Percentiles rank a stretch among this genome's conserved stretches.
phyloP scores from a whole-genome alignment of 1,140 invertebrate species.

The Solenopsis fugax region DNA sequence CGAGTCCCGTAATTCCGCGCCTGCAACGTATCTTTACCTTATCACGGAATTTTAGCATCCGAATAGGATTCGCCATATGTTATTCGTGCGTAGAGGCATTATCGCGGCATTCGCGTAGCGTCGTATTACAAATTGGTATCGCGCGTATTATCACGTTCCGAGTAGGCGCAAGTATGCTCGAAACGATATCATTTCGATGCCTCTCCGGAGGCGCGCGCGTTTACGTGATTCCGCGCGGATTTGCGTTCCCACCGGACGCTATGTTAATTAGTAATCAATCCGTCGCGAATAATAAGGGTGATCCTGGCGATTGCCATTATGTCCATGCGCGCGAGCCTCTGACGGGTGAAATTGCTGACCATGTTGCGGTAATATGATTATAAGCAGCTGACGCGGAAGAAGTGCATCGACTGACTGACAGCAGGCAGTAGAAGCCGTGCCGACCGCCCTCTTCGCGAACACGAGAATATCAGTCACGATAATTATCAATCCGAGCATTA shows the following conservation, averaged over 20 bases:
- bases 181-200: conserved; percentile 34
- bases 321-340: conserved; percentile 26
- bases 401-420: conserved; percentile 28
- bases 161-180: conserved; percentile 19
- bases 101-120: background rate
- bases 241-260: conserved; percentile 34
- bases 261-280: conserved; percentile 75
- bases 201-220: background rate
- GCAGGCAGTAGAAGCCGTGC: background rate
- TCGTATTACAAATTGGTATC: conserved; percentile 7
- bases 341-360: conserved; percentile 65
- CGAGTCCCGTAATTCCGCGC: background rate
- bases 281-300: conserved; percentile 69
- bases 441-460: conserved; percentile 46
- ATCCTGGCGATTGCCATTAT: conserved; percentile 38
- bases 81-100: background rate
- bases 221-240: conserved; percentile 15
- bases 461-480: conserved; percentile 45
- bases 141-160: conserved; percentile 18
- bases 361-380: conserved; percentile 65
- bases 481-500: conserved; percentile 51
- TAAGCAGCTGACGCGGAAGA: conserved; percentile 56
- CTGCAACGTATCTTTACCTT: background rate
- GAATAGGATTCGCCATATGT: background rate
- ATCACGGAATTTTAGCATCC: background rate